These are phyloP conservation scores for Acanthiza pusilla DNA, from an alignment of 2,797 vertebrate genomes.

Conservation along the genomic window DNA sequence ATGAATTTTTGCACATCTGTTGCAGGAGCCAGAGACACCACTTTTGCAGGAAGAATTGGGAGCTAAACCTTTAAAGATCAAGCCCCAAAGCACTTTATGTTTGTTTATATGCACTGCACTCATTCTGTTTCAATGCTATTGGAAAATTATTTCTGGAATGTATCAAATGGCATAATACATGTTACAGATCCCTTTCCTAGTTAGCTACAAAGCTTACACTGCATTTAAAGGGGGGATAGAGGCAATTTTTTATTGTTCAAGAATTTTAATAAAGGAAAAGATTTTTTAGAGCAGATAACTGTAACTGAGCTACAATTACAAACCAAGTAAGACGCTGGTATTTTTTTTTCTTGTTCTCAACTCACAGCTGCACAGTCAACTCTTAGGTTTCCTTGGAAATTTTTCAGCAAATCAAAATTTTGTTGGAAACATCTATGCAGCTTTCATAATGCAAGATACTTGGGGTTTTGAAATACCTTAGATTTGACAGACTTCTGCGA, in stretches of 20 bases:
- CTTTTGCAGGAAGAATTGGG: not conserved
- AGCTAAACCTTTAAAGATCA: not conserved
- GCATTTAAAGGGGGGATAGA: not conserved
- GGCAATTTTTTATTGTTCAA: not conserved
- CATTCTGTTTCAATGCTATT: not conserved
- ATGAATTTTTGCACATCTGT: not conserved
- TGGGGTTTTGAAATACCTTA: not conserved
- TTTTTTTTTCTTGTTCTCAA: not conserved
- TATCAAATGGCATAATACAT: not conserved
- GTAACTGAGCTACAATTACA: not conserved
- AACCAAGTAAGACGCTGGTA: not conserved
- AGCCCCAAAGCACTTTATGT: not conserved
- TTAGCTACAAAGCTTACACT: not conserved
- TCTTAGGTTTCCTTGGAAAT: not conserved
- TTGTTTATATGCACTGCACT: not conserved
- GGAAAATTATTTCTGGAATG: conserved; percentile 41
- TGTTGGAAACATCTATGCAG: not conserved
- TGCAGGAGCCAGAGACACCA: not conserved
- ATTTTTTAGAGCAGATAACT: not conserved
- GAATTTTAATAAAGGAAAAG: not conserved
- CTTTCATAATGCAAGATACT: not conserved
- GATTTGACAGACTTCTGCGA: not conserved
- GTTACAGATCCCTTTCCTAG: not conserved
- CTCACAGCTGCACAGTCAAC: not conserved
- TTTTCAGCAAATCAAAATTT: not conserved